Conservation (phyloP, 2,113 vertebrate genomes). For the mouse (Mus musculus) region DNA sequence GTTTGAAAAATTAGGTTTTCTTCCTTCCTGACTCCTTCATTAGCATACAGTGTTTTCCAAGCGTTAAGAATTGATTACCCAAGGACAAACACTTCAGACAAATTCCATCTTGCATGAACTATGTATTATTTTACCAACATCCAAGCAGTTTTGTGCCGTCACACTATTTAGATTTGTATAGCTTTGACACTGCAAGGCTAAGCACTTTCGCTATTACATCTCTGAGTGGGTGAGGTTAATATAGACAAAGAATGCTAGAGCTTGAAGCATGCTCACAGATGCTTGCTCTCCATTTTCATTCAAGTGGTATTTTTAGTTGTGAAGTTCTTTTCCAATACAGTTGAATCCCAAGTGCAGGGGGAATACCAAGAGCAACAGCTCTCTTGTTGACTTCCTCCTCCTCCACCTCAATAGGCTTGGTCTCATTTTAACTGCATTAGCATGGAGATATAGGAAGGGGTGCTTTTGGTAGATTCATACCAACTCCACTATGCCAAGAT, state of each 20-base stretch:
- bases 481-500: background rate
- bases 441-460: background rate
- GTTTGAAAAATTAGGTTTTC: background rate
- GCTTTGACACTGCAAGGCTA: background rate
- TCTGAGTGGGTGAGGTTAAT: background rate
- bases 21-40: background rate
- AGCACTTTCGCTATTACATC: background rate
- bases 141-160: background rate
- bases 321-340: conserved; percentile 25
- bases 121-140: background rate
- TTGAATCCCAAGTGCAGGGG: background rate
- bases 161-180: background rate
- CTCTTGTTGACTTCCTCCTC: background rate
- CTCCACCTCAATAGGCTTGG: background rate
- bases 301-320: conserved; percentile 19
- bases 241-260: background rate
- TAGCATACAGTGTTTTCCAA: conserved; percentile 1
- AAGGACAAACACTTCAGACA: background rate
- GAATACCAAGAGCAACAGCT: background rate
- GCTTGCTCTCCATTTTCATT: background rate
- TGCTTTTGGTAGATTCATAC: background rate
- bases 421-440: conserved; percentile 38
- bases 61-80: background rate
- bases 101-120: background rate
- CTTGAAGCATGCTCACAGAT: background rate